A percentile compares a stretch with the other conserved stretches of the same genome.
Evolutionary conservation across 1,140 invertebrate genomes (phyloP).

Genomic region (Leptinotarsa undecemlineata): DNA sequence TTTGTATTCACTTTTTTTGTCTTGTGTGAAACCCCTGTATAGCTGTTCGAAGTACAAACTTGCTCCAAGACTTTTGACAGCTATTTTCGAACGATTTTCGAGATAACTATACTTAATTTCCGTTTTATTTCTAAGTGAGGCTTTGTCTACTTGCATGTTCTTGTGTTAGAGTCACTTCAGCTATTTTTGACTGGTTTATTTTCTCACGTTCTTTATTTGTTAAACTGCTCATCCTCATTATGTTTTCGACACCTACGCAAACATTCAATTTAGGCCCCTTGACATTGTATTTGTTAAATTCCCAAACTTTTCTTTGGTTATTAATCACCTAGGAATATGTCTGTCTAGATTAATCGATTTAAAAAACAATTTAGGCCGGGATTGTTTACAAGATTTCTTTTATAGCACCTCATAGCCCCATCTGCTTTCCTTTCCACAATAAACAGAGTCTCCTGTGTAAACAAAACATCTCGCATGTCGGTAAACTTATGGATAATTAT

Average conservation of each 20-base stretch:
- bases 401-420: background rate
- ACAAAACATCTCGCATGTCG: background rate
- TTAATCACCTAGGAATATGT: background rate
- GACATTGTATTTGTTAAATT: background rate
- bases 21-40: too few relatives aligned
- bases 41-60: too few relatives aligned
- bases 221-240: too few relatives aligned
- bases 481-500: conserved; percentile 6
- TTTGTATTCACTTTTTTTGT: too few relatives aligned
- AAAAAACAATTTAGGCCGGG: background rate
- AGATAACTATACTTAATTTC: too few relatives aligned
- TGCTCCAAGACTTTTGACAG: too few relatives aligned
- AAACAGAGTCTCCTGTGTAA: background rate
- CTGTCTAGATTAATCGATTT: background rate
- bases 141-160: too few relatives aligned
- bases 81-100: too few relatives aligned
- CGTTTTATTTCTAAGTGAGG: too few relatives aligned
- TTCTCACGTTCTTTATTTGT: too few relatives aligned
- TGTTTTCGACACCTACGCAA: background rate
- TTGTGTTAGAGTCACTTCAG: too few relatives aligned
- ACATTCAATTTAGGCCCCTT: background rate
- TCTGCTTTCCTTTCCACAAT: background rate
- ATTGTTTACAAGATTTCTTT: background rate
- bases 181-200: too few relatives aligned
- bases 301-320: background rate